A percentile compares a stretch with the other conserved stretches of the same genome.
Evolutionary conservation across 2,797 vertebrate genomes (phyloP).

Genomic region (Sebastiscus albofasciatus): DNA sequence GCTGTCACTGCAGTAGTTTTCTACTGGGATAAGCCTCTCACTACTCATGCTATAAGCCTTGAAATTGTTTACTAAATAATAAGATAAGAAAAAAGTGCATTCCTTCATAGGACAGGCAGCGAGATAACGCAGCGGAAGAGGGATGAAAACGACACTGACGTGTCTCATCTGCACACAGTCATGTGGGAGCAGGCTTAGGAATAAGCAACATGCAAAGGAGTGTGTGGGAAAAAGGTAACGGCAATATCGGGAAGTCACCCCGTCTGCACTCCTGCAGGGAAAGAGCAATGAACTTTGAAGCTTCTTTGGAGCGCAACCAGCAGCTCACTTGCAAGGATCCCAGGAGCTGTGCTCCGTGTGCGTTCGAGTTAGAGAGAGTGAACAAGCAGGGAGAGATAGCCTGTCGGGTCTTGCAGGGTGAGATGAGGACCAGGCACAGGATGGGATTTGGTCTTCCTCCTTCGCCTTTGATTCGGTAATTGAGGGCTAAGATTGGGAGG

Average conservation of each 20-base stretch:
- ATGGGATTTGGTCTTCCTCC: conserved; percentile 63
- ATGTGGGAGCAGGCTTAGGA: conserved; percentile 41
- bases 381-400: conserved; percentile 47
- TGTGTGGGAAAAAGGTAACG: conserved; percentile 20
- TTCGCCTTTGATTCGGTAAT: conserved; percentile 71
- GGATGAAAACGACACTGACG: conserved; percentile 45
- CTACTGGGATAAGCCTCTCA: conserved; percentile 48
- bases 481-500: conserved; percentile 67
- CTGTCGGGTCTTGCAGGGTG: conserved; percentile 49
- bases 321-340: conserved; percentile 59
- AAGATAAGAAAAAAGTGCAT: conserved; percentile 56
- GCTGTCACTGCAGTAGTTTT: conserved; percentile 54
- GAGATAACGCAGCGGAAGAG: conserved; percentile 38
- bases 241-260: conserved; percentile 39
- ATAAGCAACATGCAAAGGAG: conserved; percentile 38
- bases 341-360: conserved; percentile 57
- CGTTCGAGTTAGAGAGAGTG: conserved; percentile 53
- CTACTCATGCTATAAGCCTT: conserved; percentile 45
- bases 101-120: conserved; percentile 49
- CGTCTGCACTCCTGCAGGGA: conserved; percentile 43
- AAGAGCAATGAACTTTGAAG: conserved; percentile 73
- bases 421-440: conserved; percentile 58
- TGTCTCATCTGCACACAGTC: conserved; percentile 49
- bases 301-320: conserved; percentile 61
- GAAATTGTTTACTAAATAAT: conserved; percentile 70